Conservation (phyloP, 2,797 vertebrate genomes). For the Cichlasoma orientale region DNA sequence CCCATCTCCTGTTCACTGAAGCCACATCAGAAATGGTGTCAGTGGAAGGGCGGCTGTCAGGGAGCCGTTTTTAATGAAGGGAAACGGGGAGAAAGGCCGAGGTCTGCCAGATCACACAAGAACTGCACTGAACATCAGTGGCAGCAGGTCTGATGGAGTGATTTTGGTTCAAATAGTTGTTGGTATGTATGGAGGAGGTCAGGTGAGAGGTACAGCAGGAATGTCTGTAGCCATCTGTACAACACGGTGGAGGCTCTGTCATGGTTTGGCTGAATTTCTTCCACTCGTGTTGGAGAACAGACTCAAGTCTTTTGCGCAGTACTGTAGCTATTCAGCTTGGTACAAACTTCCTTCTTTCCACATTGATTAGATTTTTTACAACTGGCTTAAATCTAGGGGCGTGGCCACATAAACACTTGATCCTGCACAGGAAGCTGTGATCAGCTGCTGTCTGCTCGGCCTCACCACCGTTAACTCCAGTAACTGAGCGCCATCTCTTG, state of each 20-base stretch:
- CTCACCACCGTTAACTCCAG: too few relatives aligned
- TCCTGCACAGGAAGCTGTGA: neutral
- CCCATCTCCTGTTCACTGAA: neutral
- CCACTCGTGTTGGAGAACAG: neutral
- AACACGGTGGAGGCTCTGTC: neutral
- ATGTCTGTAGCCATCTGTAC: neutral
- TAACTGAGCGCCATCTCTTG: too few relatives aligned
- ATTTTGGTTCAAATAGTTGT: neutral
- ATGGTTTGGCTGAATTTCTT: neutral
- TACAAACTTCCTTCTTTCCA: neutral
- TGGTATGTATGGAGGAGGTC: neutral
- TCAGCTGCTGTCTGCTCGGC: too few relatives aligned
- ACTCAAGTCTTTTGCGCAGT: neutral
- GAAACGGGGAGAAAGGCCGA: neutral
- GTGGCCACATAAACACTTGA: neutral
- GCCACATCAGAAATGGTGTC: neutral
- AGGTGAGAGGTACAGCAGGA: neutral
- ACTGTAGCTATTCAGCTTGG: neutral
- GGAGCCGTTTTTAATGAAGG: neutral
- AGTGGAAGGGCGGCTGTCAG: neutral
- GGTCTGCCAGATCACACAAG: neutral
- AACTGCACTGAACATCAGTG: neutral
- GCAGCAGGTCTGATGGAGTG: neutral
- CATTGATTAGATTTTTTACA: neutral
- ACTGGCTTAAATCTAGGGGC: neutral